Percentiles rank a stretch among this genome's conserved stretches.
Evolutionary conservation across 2,888 invertebrate species (phyloP).

Genomic region (Platycnemis pennipes): DNA sequence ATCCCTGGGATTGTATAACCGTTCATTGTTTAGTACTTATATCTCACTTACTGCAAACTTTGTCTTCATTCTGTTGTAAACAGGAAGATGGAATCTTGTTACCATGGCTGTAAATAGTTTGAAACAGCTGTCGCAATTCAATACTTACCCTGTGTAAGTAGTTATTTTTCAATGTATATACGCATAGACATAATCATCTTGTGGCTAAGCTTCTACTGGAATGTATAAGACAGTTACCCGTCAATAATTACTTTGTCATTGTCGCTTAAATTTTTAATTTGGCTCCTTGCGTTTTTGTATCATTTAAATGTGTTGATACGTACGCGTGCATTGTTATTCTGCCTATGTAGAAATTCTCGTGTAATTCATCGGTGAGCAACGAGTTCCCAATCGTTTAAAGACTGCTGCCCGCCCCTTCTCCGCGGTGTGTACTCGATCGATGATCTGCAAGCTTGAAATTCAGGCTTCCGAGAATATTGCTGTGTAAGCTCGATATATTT

Average conservation of each 20-base stretch:
- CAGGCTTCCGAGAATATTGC: conserved; percentile 26
- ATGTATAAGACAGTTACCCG: not conserved
- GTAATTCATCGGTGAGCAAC: not conserved
- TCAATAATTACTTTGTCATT: not conserved
- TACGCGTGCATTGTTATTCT: not conserved
- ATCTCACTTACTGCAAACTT: too few species aligned
- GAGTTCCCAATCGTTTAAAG: not conserved
- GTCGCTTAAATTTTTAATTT: not conserved
- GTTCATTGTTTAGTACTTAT: too few species aligned
- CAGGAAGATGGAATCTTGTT: too few species aligned
- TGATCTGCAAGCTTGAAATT: conserved; percentile 35
- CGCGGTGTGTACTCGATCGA: conserved; percentile 10
- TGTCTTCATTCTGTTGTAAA: too few species aligned
- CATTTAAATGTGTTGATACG: too few species aligned
- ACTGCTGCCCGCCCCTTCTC: not conserved
- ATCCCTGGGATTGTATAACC: too few species aligned
- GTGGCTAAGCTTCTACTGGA: not conserved
- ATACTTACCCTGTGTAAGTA: too few species aligned
- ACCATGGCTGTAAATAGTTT: too few species aligned
- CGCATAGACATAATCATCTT: not conserved
- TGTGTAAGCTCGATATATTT: too few species aligned
- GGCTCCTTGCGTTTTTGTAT: not conserved
- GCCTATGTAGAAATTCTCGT: not conserved
- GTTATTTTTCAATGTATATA: not conserved
- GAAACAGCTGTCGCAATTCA: too few species aligned